Evolutionary conservation across 2,113 vertebrate genomes (phyloP).

Genomic region (Oryzias celebensis): DNA sequence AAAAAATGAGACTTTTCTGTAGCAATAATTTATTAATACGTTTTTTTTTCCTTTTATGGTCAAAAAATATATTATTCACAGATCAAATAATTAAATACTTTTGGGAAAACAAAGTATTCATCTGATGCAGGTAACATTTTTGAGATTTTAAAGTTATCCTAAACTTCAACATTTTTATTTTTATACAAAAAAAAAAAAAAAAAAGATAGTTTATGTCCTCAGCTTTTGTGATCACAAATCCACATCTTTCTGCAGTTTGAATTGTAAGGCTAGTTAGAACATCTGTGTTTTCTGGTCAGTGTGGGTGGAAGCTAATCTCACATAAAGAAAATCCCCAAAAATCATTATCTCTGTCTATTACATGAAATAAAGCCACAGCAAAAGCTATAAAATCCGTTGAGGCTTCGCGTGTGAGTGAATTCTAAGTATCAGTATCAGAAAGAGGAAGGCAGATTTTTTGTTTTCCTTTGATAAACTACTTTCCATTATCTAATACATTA

Average conservation of each 20-base stretch:
- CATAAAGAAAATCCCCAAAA: not conserved
- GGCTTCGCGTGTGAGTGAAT: conserved; percentile 39
- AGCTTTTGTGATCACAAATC: no score
- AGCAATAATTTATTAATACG: no score
- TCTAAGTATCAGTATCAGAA: conserved; percentile 33
- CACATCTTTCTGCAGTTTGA: not conserved
- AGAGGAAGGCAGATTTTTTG: conserved; percentile 21
- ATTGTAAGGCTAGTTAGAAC: not conserved
- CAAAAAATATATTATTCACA: no score
- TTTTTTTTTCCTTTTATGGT: no score
- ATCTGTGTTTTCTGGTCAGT: not conserved
- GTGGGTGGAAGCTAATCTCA: not conserved
- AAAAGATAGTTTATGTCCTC: no score
- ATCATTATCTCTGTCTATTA: conserved; percentile 1
- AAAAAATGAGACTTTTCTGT: no score
- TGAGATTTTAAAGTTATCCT: no score
- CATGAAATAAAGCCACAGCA: conserved; percentile 2
- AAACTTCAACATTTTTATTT: no score
- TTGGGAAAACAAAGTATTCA: no score
- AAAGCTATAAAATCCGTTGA: conserved; percentile 30
- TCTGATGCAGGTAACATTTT: no score
- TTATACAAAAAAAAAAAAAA: no score
- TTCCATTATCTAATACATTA: conserved; percentile 33
- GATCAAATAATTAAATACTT: no score
- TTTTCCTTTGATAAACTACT: conserved; percentile 3